Base-by-base conservation (phyloP, 2,888 invertebrate species). In the Sceliomorpha sp. region DNA sequence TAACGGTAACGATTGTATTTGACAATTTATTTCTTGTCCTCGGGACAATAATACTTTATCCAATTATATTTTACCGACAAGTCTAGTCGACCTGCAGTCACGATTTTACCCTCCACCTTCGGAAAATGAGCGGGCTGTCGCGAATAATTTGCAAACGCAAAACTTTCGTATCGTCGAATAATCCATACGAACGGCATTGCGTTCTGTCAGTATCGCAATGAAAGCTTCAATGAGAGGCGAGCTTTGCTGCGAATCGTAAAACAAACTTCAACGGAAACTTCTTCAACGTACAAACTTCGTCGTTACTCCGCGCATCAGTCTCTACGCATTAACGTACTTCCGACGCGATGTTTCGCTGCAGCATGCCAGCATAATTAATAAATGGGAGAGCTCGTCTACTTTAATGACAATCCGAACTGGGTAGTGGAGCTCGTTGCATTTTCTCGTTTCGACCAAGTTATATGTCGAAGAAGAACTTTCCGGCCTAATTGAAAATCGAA, bases 251-350 rank as follows among this genome's bases (percentile, higher is more conserved):
- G 44, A 67, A 60, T 69, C 48, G 58, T 50, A 60, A 68, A 69
- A 60, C 62, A 58, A 69, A 69, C 64, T 62, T 64, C 56, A 45
- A 48, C 40, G 50, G 40, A 37, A 66, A 69, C 51, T 72, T 69
- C 66, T 62, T 53, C 42, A 31, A 37, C 63, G 47, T 58, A 63
- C 20, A 68, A 73, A 76, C 66, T 74, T 74, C 37, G 50, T 36
- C 56, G 59, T 69, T 67, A 69, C 51, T 39, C n/a, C 14, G 48
- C 36, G 50, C 42, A 69, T 58, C 70, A 48, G 58, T 58, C 40
- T 53, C 36, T 56, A 58, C 42, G 27, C 37, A 70, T 56, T 58
- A 55, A 39, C 58, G 48, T 67, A 53, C 53, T 58, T 48, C 26
- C 32, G 36, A 29, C 24, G 40, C 37, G 37, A 67, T 67, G 45